phyloP scores from a whole-genome alignment of 37 sponge, comb jelly and placozoan genomes.

The Chondrilla cf. caribensis region DNA sequence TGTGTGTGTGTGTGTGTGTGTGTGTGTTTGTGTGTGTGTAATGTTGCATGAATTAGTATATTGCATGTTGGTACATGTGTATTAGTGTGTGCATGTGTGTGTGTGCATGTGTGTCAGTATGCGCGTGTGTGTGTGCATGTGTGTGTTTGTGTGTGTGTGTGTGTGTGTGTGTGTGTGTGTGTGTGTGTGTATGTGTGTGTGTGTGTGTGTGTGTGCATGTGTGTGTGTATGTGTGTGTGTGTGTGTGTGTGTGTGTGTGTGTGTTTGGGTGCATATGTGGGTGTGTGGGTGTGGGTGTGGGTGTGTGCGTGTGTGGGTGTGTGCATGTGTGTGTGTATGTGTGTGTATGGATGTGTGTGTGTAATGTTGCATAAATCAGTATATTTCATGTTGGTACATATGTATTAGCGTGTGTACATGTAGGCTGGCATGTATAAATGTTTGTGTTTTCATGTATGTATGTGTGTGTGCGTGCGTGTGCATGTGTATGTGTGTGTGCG shows the following conservation, averaged over 20 bases:
- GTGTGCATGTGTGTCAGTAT: neutral
- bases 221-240: slow-evolving; percentile 15
- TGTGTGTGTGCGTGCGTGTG: too few species aligned
- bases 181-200: slow-evolving; percentile 8
- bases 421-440: too few species aligned
- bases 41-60: too few species aligned
- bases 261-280: neutral
- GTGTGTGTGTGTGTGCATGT: neutral
- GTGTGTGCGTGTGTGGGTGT: slow-evolving; percentile 16
- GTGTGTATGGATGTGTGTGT: slow-evolving; percentile 13
- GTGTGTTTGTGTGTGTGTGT: slow-evolving; percentile 15
- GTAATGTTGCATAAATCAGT: neutral
- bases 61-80: too few species aligned
- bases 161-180: slow-evolving; percentile 16
- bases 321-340: slow-evolving; percentile 13
- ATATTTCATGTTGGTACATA: neutral
- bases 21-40: too few species aligned
- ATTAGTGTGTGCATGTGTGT: neutral
- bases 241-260: slow-evolving; percentile 9
- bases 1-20: too few species aligned
- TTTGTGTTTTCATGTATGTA: too few species aligned
- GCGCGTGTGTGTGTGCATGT: neutral
- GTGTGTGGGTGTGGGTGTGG: slow-evolving; percentile 2
- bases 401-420: too few species aligned
- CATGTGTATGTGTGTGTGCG: too few species aligned